Percentiles rank a stretch among this genome's conserved stretches.
Evolutionary conservation across 2,113 vertebrate genomes (phyloP).

Genomic region (Agapornis roseicollis): DNA sequence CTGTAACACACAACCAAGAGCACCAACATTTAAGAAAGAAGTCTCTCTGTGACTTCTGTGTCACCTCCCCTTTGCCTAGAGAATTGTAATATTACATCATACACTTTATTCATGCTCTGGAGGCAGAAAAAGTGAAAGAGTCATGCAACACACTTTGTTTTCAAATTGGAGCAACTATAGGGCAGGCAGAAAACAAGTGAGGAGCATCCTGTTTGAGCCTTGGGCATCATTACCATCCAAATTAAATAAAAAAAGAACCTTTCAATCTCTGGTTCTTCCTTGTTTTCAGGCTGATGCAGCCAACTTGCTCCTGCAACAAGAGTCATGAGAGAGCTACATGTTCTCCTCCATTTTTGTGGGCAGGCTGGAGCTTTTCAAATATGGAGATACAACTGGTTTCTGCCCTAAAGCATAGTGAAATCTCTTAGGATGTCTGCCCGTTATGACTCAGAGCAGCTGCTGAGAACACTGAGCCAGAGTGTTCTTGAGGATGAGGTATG

Average conservation of each 20-base stretch:
- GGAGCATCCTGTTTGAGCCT: not conserved
- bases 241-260: not conserved
- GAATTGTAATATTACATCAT: not conserved
- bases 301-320: not conserved
- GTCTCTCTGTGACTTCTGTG: too few species aligned
- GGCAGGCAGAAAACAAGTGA: not conserved
- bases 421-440: not conserved
- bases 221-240: not conserved
- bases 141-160: not conserved
- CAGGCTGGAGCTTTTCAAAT: not conserved
- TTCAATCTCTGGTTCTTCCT: not conserved
- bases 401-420: not conserved
- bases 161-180: not conserved
- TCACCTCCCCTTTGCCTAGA: not conserved
- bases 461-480: not conserved
- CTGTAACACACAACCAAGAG: not conserved
- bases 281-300: not conserved
- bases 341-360: not conserved
- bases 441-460: slow-evolving; percentile 50
- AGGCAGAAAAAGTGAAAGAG: not conserved
- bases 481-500: slow-evolving; percentile 17
- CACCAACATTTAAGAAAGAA: not conserved
- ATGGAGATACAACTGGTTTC: not conserved
- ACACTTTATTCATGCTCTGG: not conserved
- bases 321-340: not conserved